Conservation (phyloP, 2,888 invertebrate species). For the Cheilosia soror region DNA sequence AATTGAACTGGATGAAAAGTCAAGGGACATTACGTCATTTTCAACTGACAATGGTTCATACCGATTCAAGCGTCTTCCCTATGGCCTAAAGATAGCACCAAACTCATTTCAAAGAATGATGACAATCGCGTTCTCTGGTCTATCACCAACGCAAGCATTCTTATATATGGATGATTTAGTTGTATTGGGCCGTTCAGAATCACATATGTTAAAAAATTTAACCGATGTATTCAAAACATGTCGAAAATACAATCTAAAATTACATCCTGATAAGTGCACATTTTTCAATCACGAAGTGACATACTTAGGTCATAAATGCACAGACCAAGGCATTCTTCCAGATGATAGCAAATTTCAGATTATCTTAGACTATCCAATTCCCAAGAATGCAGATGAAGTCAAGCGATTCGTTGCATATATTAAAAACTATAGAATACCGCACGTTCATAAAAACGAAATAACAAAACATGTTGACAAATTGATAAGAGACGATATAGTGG, state of each 20-base stretch:
- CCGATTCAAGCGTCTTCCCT: conserved; percentile 75
- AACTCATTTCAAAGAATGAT: conserved; percentile 77
- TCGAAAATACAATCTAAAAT: conserved; percentile 44
- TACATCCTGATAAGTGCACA: conserved; percentile 66
- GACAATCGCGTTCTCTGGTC: conserved; percentile 66
- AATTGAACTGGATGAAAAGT: conserved; percentile 14
- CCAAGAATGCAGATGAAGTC: conserved; percentile 15
- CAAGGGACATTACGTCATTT: conserved; percentile 34
- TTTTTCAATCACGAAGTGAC: conserved; percentile 53
- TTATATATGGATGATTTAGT: conserved; percentile 76
- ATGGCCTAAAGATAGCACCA: conserved; percentile 70
- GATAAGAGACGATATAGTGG: conserved; percentile 1
- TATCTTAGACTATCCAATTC: conserved; percentile 34
- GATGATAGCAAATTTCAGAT: conserved; percentile 37
- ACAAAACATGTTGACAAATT: conserved; percentile 9
- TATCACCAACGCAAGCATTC: conserved; percentile 70
- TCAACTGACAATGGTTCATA: conserved; percentile 62
- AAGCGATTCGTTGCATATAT: conserved; percentile 42
- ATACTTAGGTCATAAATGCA: conserved; percentile 59
- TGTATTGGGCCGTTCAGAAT: conserved; percentile 74
- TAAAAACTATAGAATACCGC: conserved; percentile 28
- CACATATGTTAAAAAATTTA: conserved; percentile 41
- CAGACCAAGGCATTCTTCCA: conserved; percentile 36
- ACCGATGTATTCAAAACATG: conserved; percentile 18
- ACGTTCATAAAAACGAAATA: conserved; percentile 14